Evolutionary conservation across 2,797 vertebrate genomes (phyloP).

Genomic region (Avahi laniger): DNA sequence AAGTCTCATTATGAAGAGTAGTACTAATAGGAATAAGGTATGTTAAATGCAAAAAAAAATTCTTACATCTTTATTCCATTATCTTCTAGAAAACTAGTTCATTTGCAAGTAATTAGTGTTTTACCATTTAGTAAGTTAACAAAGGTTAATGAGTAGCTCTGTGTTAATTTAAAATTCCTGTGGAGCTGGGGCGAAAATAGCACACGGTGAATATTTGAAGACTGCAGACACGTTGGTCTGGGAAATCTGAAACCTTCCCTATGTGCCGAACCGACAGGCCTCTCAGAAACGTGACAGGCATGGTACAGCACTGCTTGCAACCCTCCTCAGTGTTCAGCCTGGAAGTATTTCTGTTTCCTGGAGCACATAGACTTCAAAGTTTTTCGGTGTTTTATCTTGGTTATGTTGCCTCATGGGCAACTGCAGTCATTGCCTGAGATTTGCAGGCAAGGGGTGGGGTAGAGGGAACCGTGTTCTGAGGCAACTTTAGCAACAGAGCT

Average conservation of each 20-base stretch:
- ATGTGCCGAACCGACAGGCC: background rate
- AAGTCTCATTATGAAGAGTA: background rate
- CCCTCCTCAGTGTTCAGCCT: background rate
- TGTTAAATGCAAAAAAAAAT: background rate
- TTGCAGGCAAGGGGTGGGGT: background rate
- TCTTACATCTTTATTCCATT: background rate
- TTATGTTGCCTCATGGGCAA: background rate
- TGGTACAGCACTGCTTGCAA: background rate
- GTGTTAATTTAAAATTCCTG: constrained; percentile 51
- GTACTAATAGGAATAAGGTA: background rate
- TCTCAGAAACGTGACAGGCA: background rate
- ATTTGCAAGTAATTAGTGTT: constrained; percentile 51
- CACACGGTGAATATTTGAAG: constrained; percentile 5
- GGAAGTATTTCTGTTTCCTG: background rate
- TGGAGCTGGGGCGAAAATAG: background rate
- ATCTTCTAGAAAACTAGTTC: constrained; percentile 9
- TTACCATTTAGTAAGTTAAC: constrained; percentile 50
- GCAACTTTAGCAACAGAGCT: background rate
- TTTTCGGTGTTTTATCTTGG: background rate
- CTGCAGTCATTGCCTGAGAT: background rate
- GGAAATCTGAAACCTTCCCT: constrained; percentile 3
- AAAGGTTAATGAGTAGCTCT: constrained; percentile 41
- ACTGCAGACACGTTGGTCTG: background rate
- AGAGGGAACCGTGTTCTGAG: background rate
- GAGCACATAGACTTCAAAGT: background rate